Percentiles rank a stretch among this genome's conserved stretches.
phyloP scores from a whole-genome alignment of 2,888 invertebrate species.

The Mythimna lalbum region DNA sequence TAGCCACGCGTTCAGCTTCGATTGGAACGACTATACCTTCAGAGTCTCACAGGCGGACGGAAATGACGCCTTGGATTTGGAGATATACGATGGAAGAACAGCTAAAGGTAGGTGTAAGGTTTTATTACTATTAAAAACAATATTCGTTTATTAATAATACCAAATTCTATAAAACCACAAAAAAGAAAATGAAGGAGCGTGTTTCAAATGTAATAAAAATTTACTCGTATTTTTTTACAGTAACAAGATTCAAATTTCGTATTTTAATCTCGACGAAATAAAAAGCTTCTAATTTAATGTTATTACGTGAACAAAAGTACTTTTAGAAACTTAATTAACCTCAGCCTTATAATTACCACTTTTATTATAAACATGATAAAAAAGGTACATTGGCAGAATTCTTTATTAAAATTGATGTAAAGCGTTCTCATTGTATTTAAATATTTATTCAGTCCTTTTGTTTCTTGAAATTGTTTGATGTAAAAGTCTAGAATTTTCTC shows the following conservation, averaged over 20 bases:
- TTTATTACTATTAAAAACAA: neutral
- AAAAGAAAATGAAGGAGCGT: neutral
- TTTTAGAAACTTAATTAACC: conserved; percentile 37
- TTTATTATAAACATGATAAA: conserved; percentile 25
- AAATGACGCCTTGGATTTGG: conserved; percentile 86
- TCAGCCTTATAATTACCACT: conserved; percentile 34
- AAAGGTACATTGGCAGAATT: conserved; percentile 16
- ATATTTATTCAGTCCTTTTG: conserved; percentile 15
- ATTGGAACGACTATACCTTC: conserved; percentile 89
- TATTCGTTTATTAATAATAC: too few species aligned
- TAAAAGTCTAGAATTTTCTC: neutral
- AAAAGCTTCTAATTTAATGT: conserved; percentile 38
- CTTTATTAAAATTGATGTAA: conserved; percentile 30
- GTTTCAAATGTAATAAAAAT: conserved; percentile 3
- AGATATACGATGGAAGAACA: conserved; percentile 85
- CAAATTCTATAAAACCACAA: neutral
- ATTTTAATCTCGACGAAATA: conserved; percentile 29
- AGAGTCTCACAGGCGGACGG: conserved; percentile 86
- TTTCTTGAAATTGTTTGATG: neutral
- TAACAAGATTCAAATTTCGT: conserved; percentile 2
- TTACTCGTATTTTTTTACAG: neutral
- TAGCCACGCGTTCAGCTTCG: conserved; percentile 89
- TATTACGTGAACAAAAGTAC: conserved; percentile 28
- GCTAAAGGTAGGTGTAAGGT: conserved; percentile 80
- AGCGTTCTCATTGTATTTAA: conserved; percentile 4